phyloP scores from a whole-genome alignment of 2,113 vertebrate species.

The Gobio gobio region DNA sequence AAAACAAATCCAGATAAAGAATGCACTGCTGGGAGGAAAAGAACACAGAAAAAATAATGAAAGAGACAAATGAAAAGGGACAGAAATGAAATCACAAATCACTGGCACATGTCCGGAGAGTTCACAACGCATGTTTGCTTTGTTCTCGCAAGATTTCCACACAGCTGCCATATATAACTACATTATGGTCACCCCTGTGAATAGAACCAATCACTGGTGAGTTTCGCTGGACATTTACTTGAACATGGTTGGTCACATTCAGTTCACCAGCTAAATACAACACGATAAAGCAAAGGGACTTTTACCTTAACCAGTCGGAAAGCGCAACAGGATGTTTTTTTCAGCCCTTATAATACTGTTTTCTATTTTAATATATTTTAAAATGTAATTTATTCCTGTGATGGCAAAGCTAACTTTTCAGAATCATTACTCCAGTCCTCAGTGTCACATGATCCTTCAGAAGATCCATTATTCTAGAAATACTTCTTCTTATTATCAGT shows the following conservation, averaged over 20 bases:
- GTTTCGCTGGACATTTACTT: neutral
- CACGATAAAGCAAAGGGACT: neutral
- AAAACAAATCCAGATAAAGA: conserved; percentile 72
- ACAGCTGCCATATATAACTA: conserved; percentile 7
- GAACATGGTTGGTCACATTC: neutral
- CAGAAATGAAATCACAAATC: conserved; percentile 62
- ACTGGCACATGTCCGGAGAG: conserved; percentile 39
- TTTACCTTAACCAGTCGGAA: neutral
- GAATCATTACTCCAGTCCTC: neutral
- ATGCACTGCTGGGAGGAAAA: conserved; percentile 53
- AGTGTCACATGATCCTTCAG: neutral
- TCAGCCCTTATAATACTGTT: neutral
- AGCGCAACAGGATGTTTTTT: neutral
- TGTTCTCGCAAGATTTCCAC: neutral
- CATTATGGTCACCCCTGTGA: neutral
- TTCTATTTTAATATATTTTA: neutral
- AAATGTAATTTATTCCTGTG: too few species aligned
- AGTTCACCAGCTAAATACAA: neutral
- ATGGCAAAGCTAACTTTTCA: too few species aligned
- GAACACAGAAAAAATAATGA: conserved; percentile 17
- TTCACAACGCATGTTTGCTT: conserved; percentile 3
- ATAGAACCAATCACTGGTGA: neutral
- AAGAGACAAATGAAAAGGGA: conserved; percentile 60
- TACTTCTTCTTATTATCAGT: neutral
- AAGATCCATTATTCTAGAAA: neutral